Conservation (phyloP, 2,797 vertebrate species). For the Tragelaphus eurycerus region DNA sequence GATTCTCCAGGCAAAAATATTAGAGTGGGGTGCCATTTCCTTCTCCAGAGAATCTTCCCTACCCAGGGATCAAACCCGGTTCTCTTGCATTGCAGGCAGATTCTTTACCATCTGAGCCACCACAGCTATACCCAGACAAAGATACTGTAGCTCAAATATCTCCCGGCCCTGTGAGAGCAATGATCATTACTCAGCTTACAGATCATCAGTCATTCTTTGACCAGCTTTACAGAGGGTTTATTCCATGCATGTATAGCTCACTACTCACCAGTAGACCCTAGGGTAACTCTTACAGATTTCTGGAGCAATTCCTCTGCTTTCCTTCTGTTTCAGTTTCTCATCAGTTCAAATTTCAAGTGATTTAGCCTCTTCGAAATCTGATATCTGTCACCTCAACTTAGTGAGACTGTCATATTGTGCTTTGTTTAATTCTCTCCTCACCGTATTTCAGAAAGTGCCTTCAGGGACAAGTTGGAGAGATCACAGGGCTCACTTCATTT, state of each 20-base stretch:
- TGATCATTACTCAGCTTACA: not conserved
- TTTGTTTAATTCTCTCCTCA: not conserved
- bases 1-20: not conserved
- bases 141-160: not conserved
- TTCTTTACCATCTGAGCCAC: not conserved
- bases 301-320: not conserved
- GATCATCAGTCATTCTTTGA: not conserved
- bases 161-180: not conserved
- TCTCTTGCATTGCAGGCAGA: not conserved
- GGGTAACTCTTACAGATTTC: not conserved
- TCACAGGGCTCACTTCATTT: not conserved
- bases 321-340: not conserved
- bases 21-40: not conserved
- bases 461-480: not conserved
- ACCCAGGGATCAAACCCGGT: not conserved
- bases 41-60: not conserved
- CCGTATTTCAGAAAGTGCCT: not conserved
- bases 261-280: not conserved
- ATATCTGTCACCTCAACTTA: not conserved
- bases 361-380: not conserved
- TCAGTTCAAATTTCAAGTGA: not conserved
- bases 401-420: not conserved
- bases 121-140: not conserved
- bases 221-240: not conserved
- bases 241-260: not conserved